A percentile compares a stretch with the other conserved stretches of the same genome.
Conservation (phyloP, 2,113 vertebrate species). For the Cathartes aura region DNA sequence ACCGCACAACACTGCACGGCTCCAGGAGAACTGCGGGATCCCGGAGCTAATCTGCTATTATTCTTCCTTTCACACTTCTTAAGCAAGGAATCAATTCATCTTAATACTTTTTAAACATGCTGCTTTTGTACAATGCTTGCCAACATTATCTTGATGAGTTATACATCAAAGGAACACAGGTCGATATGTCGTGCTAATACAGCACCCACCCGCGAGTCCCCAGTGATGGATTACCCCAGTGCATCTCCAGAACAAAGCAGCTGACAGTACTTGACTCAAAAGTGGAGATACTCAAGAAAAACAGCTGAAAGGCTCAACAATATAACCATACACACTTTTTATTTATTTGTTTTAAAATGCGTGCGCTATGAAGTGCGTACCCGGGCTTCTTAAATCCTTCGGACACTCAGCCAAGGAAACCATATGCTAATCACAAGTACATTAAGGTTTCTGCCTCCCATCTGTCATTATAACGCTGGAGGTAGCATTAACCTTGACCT, state of each 20-base stretch:
- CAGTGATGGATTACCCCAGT: background rate
- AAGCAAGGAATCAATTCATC: conserved; percentile 56
- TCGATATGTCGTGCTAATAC: background rate
- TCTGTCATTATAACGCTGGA: conserved; percentile 17
- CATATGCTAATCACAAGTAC: conserved; percentile 34
- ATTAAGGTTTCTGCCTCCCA: conserved; percentile 52
- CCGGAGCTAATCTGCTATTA: conserved; percentile 16
- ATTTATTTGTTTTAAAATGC: conserved; percentile 53
- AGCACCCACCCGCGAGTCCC: background rate
- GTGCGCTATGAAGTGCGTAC: background rate
- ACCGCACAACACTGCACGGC: background rate
- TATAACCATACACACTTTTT: background rate
- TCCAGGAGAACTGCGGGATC: background rate
- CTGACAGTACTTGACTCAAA: conserved; percentile 28
- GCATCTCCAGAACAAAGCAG: background rate
- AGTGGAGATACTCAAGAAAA: conserved; percentile 6
- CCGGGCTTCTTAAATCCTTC: conserved; percentile 9
- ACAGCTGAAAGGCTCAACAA: background rate
- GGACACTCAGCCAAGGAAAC: conserved; percentile 28
- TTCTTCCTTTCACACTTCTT: conserved; percentile 59
- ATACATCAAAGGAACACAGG: conserved; percentile 46
- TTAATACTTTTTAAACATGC: conserved; percentile 42
- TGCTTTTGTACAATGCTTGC: conserved; percentile 46
- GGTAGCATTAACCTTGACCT: conserved; percentile 52
- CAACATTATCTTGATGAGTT: conserved; percentile 70